phyloP scores from a whole-genome alignment of 2,888 invertebrate species.

The Nemotelus nigrinus region DNA sequence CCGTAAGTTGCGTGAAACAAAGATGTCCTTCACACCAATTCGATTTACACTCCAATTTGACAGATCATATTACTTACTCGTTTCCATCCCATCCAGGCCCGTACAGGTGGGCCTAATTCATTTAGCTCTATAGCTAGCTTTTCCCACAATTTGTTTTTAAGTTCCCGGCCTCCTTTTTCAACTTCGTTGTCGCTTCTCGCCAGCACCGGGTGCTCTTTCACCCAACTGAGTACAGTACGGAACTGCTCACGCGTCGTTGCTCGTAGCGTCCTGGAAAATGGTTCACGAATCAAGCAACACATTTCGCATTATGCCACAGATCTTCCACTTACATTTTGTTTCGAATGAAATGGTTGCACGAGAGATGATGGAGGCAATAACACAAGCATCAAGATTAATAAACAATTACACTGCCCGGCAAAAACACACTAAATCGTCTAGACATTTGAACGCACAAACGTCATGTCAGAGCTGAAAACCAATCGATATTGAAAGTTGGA shows the following conservation, averaged over 20 bases:
- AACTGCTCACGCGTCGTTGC: conserved; percentile 42
- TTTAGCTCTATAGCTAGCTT: conserved; percentile 30
- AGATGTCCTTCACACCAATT: too few species aligned
- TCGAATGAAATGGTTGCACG: neutral
- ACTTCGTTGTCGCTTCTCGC: conserved; percentile 30
- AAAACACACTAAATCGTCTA: neutral
- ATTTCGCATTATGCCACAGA: too few species aligned
- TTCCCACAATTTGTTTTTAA: conserved; percentile 35
- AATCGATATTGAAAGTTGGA: conserved; percentile 23
- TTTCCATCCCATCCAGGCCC: conserved; percentile 28
- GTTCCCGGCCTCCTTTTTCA: conserved; percentile 23
- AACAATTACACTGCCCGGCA: neutral
- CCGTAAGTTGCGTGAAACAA: too few species aligned
- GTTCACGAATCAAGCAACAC: neutral
- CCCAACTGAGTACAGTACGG: conserved; percentile 23
- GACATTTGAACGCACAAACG: conserved; percentile 26
- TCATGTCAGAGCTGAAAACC: neutral
- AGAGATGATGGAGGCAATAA: neutral
- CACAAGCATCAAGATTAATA: neutral
- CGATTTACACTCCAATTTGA: too few species aligned
- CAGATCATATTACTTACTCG: conserved; percentile 1
- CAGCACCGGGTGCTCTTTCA: conserved; percentile 35
- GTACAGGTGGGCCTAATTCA: conserved; percentile 31
- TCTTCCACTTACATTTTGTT: conserved; percentile 10
- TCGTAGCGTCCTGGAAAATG: conserved; percentile 20